Evolutionary conservation across 2,888 invertebrate genomes (phyloP).

Genomic region (Papilio gigon): DNA sequence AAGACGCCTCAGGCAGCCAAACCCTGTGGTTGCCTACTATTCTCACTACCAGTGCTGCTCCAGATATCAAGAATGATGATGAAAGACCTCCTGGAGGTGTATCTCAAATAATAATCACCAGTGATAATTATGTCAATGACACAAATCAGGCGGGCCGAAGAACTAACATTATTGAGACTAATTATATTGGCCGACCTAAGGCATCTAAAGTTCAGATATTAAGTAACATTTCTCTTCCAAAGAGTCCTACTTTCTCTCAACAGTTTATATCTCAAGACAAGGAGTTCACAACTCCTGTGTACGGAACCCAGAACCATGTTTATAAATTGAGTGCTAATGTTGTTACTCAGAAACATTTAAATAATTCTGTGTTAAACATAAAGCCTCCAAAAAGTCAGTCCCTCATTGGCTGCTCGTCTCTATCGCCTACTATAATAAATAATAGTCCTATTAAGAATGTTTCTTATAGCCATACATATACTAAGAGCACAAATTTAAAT

Average conservation of each 20-base stretch:
- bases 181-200: slow-evolving; percentile 69
- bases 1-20: slow-evolving; percentile 72
- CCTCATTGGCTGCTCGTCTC: slow-evolving; percentile 68
- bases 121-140: slow-evolving; percentile 75
- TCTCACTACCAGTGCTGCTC: slow-evolving; percentile 68
- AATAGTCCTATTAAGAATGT: slow-evolving; percentile 74
- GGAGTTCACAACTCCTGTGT: slow-evolving; percentile 69
- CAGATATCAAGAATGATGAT: slow-evolving; percentile 68
- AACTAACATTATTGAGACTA: slow-evolving; percentile 73
- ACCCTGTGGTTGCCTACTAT: slow-evolving; percentile 79
- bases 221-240: slow-evolving; percentile 77
- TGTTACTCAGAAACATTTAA: slow-evolving; percentile 68
- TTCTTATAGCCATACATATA: slow-evolving; percentile 72
- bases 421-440: slow-evolving; percentile 67
- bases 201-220: slow-evolving; percentile 78
- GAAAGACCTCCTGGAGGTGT: slow-evolving; percentile 67
- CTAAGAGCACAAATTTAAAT: slow-evolving; percentile 72
- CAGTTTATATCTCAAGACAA: slow-evolving; percentile 70
- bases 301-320: slow-evolving; percentile 73
- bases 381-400: slow-evolving; percentile 74
- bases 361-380: slow-evolving; percentile 71
- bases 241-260: slow-evolving; percentile 70
- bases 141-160: slow-evolving; percentile 62
- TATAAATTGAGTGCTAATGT: slow-evolving; percentile 73
- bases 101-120: slow-evolving; percentile 78